Evolutionary conservation across 2,888 invertebrate genomes (phyloP), one percentile per base, ranked within the genome.

Genomic region (Auanema freiburgensis): DNA sequence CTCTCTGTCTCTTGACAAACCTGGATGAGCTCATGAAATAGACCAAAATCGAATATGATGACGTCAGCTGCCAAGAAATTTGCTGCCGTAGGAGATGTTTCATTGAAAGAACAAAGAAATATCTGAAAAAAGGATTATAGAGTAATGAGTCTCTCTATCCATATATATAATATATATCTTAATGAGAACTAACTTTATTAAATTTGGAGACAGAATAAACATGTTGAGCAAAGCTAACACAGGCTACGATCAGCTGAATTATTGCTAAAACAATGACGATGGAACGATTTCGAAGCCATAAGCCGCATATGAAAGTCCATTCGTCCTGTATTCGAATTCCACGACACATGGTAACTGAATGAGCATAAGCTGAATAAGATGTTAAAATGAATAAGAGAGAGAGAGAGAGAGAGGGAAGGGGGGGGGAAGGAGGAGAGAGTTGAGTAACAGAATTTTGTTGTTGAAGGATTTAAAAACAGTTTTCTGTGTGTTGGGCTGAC

Each of bases 21-120:
- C 57, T 74, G 66, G 50, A 78, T 76, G 18, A 78, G 59, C 53
- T 73, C 73, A 59, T 77, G 76, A 59, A 79, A 78, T 4, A 79
- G 69, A 10, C 33, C 33, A 33, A 33, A 33, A 57, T 78, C 78
- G 67, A 77, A 78, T 53, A 78, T 77, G 54, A 78, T 77, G 58
- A 78, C 69, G 59, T 80, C 80, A 56, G 70, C 65, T 4, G 66
- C 61, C 24, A 80, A 71, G 51, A 79, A 78, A 18, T 67, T 60
- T 33, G 68, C 68, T 14, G 71, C 64, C n/a, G 65, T 65, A 24
- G 69, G 59, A n/a, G 63, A 63, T 4, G 71, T 71, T 59, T 70
- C 66, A 66, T 75, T 76, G 72, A 76, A 79, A 18, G 72, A 75
- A 59, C 76, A 77, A 40, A 67, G 60, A 60, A 77, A 77, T 42